Conservation (phyloP, 2,888 invertebrate species). For the Elmis aenea region DNA sequence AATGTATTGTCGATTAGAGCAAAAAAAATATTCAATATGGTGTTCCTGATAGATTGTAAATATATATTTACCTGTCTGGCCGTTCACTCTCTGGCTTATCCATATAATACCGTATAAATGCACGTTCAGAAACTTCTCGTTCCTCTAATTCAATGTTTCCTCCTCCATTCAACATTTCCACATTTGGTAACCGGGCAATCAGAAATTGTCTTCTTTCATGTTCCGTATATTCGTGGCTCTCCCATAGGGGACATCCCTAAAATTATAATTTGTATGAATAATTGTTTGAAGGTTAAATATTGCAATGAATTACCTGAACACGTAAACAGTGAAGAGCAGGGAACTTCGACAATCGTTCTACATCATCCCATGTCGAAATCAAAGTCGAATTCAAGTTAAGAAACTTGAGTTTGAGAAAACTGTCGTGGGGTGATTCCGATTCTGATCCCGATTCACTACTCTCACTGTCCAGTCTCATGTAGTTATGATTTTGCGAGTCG, state of each 20-base stretch:
- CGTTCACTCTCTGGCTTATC: slow-evolving; percentile 78
- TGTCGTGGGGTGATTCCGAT: slow-evolving; percentile 58
- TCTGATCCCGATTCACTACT: slow-evolving; percentile 49
- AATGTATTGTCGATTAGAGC: no score
- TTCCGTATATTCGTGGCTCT: slow-evolving; percentile 76
- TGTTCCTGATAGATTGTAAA: no score
- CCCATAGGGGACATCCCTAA: slow-evolving; percentile 69
- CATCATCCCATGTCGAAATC: slow-evolving; percentile 81
- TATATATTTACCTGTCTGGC: slow-evolving; percentile 77
- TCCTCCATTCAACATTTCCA: slow-evolving; percentile 84
- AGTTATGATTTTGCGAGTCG: slow-evolving; percentile 30
- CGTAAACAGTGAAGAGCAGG: slow-evolving; percentile 78
- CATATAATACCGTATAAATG: slow-evolving; percentile 90
- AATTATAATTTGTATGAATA: slow-evolving; percentile 2
- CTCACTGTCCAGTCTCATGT: slow-evolving; percentile 54
- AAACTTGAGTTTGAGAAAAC: slow-evolving; percentile 66
- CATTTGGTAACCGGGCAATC: slow-evolving; percentile 82
- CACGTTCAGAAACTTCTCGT: slow-evolving; percentile 86
- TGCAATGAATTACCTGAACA: slow-evolving; percentile 58
- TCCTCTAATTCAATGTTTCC: slow-evolving; percentile 78
- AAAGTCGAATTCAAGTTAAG: slow-evolving; percentile 82
- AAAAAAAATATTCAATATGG: no score
- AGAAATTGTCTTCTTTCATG: slow-evolving; percentile 83
- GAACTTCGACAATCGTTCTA: slow-evolving; percentile 80
- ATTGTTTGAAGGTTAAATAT: slow-evolving; percentile 1